Evolutionary conservation across 2,888 invertebrate genomes (phyloP), one percentile per base, ranked within the genome.

Genomic region (Heteropelma amictum): DNA sequence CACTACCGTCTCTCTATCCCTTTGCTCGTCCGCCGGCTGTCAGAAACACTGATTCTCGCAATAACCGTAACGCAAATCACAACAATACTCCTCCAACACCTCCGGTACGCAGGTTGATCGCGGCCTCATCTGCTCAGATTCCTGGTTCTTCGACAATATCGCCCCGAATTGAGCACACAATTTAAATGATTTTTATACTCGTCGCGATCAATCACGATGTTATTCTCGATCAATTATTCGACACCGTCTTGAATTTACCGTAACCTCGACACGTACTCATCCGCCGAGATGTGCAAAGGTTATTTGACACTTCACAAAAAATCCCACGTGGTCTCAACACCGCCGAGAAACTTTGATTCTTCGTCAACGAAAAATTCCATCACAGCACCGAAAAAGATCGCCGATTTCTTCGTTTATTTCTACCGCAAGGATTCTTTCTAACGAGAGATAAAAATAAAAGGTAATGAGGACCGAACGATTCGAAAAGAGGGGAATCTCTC

Each of bases 1-100:
- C 85, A 86, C 87, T 86, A 87, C 83, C 84, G 86, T 86, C 83
- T 80, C 82, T 86, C 84, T 83, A 82, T 86, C 83, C 82, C 83
- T 84, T 81, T 83, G 84, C 81, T 81, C 82, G 84, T 86, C 84
- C 83, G 82, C 84, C 83, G 83, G 83, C 83, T 83, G 87, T 87
- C 86, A 87, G 85, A 87, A 86, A 78, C 83, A 84, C 83, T 83
- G 83, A 86, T 83, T 80, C 79, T 84, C 80, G 81, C 84, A 84
- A 81, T 81, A 83, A 81, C 81, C 84, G 81, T 83, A 82, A 75
- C 81, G 79, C 67, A 79, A 78, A 77, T 83, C 83, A 82, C 84
- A 83, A 82, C 83, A 83, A 81, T 84, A 85, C 84, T 83, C 85
- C 86, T 84, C 86, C 87, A 75, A 71, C 56, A 83, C 84, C 86